Evolutionary conservation across 2,797 vertebrate species (phyloP), one percentile per base, ranked within the genome.

Genomic region (Gadopsis bispinosus): DNA sequence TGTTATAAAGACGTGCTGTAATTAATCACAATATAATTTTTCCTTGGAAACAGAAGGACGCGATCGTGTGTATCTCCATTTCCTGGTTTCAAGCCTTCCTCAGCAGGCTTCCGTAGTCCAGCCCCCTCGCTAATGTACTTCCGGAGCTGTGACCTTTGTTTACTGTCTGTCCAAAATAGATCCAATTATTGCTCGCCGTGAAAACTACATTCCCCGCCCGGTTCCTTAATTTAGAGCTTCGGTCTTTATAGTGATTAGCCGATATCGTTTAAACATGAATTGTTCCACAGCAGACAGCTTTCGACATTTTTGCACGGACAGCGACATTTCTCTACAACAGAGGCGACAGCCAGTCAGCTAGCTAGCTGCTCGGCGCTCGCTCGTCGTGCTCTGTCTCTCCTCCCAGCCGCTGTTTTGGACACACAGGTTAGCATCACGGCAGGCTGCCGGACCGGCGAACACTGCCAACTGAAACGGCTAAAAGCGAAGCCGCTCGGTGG

Each of bases 71-170:
- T 17, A 31, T 13, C 11, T 43, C 3, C 2, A 1, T 55, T 84
- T 88, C 72, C 83, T 53, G 58, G 54, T 89, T 84, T 83, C 19
- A 5, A 77, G 82, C 1, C 2, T 2, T 59, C 29, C 70, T 16
- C 0, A 26, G 10, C 37, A 4, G 76, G 88, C 88, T 94, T 94
- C 94, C 95, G 93, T 95, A 93, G 77, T 43, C 22, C 84, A 55
- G 87, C 89, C 84, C 50, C 50, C 7, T 75, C 1, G 5, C 12
- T 37, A 17, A 91, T 92, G 81, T 92, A 93, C 88, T 95, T 96
- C 94, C 94, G 0, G 89, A 90, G 91, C 48, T 39, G 62, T 91
- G 92, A 94, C 93, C 93, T 91, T 92, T 95, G 92, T 95, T 95
- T 94, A 94, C 93, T 87, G 83, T 90, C 66, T 79, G 55, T 83